These are phyloP conservation scores for Amazona guildingii DNA, from an alignment of 2,113 vertebrate genomes.

Conservation along the genomic window DNA sequence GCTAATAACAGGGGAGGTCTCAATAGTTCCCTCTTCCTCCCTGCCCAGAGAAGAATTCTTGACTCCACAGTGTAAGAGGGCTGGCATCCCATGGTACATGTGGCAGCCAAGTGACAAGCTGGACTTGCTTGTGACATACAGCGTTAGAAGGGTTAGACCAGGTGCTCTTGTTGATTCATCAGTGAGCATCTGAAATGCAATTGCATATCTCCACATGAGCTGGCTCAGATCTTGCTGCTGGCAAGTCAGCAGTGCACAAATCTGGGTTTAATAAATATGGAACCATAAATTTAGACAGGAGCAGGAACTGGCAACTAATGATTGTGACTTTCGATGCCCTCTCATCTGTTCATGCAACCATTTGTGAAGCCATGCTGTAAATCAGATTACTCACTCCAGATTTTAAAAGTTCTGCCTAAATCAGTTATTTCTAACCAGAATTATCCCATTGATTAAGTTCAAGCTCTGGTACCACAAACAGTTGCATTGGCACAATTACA, in stretches of 20 bases:
- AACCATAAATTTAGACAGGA: constrained; percentile 26
- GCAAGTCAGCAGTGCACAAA: neutral
- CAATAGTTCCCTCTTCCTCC: neutral
- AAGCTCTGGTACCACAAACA: neutral
- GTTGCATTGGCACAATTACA: neutral
- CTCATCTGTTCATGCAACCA: neutral
- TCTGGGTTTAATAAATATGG: constrained; percentile 32
- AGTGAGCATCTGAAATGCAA: neutral
- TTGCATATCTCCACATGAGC: neutral
- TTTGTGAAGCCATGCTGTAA: neutral
- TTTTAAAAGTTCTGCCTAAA: neutral
- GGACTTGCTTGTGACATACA: neutral
- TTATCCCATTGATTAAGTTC: neutral
- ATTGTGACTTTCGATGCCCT: neutral
- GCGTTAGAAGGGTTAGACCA: neutral
- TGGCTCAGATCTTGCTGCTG: constrained; percentile 6
- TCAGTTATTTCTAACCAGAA: neutral
- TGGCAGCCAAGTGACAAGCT: neutral
- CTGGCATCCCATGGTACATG: neutral
- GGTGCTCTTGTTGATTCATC: neutral
- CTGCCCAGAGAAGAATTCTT: neutral
- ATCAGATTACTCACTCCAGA: neutral
- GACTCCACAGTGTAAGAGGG: neutral
- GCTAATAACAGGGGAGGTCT: neutral
- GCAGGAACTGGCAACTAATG: neutral